Base-by-base conservation (phyloP, 2,797 vertebrate genomes). In the Coregonus ussuriensis region DNA sequence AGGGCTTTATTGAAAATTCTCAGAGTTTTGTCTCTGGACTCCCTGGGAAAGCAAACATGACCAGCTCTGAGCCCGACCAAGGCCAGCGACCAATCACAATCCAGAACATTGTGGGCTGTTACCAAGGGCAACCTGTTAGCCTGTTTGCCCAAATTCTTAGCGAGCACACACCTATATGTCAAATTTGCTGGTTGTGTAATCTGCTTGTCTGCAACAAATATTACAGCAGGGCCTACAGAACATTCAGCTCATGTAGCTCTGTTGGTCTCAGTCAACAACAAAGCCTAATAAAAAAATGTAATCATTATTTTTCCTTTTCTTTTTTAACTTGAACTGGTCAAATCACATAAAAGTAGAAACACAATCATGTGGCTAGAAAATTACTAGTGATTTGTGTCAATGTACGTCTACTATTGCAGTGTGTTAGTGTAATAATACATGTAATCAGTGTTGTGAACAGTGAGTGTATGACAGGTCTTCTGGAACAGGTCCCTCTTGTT, bases 61-160 rank as follows among this genome's bases (percentile, higher is more conserved):
- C 74, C 83, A 83, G 86, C 80, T 86, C 84, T 87, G 79, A 86
- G 83, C 82, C 53, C 70, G 78, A 84, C 86, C 82, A 80, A 90
- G 78, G 81, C 88, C 86, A 84, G 83, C 83, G 88, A 86, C 91
- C 90, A 91, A 91, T 92, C 89, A 83, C 80, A 89, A 89, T 85
- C 77, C 84, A 86, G 87, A 83, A 88, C 89, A 83, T 72, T 3
- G 29, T 86, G 88, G 88, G 84, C 89, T 87, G 91, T 93, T 91
- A 88, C 91, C 83, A 92, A 84, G 89, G 89, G 90, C 86, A 91
- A 91, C 89, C 84, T 87, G 88, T 91, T 75, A 18, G 63, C 51
- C 51, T 76, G 74, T 76, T 92, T 90, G 88, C 87, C 90, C 86
- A 90, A 90, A 92, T 88, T 89, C 86, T 88, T 78, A 82, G 88